A percentile compares a stretch with the other conserved stretches of the same genome.
Conservation (phyloP, 2,113 vertebrate species). For the Indicator maculatus region DNA sequence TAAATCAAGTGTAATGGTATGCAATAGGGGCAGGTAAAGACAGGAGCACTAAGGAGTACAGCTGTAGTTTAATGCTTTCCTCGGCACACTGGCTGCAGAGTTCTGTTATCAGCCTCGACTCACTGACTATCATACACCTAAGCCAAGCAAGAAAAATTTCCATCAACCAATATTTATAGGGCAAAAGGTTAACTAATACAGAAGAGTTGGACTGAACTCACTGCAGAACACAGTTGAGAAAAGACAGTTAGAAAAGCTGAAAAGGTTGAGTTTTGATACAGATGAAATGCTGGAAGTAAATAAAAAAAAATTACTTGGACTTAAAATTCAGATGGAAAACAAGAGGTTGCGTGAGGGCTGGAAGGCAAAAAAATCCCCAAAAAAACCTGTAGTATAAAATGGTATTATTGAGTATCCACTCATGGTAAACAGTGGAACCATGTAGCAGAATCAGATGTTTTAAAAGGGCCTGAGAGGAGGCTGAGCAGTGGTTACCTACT, state of each 20-base stretch:
- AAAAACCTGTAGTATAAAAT: not conserved
- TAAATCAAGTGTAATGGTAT: constrained; percentile 48
- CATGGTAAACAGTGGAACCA: not conserved
- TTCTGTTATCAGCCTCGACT: constrained; percentile 15
- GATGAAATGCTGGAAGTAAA: not conserved
- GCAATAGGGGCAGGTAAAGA: constrained; percentile 30
- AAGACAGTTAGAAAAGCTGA: not conserved
- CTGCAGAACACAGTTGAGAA: not conserved
- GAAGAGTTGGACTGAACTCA: not conserved
- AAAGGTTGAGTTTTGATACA: not conserved
- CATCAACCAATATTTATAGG: constrained; percentile 10
- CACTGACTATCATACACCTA: not conserved
- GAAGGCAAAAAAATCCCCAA: not conserved
- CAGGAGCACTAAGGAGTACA: not conserved
- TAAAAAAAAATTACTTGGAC: not conserved
- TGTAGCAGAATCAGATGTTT: not conserved
- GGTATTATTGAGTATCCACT: not conserved
- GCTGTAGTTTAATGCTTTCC: constrained; percentile 19
- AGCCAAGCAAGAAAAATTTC: not conserved
- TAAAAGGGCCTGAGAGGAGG: not conserved
- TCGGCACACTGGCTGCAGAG: not conserved
- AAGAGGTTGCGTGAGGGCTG: not conserved
- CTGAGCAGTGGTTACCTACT: not conserved
- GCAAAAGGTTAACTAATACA: constrained; percentile 30
- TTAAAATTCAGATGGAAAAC: not conserved